Evolutionary conservation across 2,797 vertebrate species (phyloP), one percentile per base, ranked within the genome.

Genomic region (Potorous gilbertii): DNA sequence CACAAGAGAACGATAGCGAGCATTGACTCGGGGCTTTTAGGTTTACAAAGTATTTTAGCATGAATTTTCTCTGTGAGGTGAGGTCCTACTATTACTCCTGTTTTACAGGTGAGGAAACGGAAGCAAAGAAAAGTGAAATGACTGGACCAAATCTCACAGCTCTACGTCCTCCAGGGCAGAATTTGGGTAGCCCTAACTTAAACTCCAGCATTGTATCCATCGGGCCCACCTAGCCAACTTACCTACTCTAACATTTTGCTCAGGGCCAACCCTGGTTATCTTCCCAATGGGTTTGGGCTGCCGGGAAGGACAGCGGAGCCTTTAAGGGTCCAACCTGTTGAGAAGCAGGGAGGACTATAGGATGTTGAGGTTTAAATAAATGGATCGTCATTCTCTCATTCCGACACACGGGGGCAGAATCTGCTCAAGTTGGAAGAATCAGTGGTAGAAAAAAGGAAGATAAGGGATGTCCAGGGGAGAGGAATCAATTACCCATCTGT

Each of bases 401-500:
- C 74, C 12, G 40, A 87, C 74, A 46, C 74, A 87, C 1, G 74
- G 74, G 74, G 74, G 74, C 74, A 50, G 74, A 87, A 50, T 50
- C 8, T 50, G 40, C 74, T 87, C 3, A 2, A 12, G 3, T 27
- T 5, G 74, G 27, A 46, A 27, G 74, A 46, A 27, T 12, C 59
- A 14, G 9, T 1, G 74, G 13, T 21, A 46, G 66, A 40, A 10
- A 18, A 52, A 24, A 34, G 24, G 21, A 46, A 87, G 24, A 27
- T 24, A 50, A 50, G 74, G 21, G 24, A 12, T 87, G 21, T 81
- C 40, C 5, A 62, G 91, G 40, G 28, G 55, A 90, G 59, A 81
- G 74, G 74, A 28, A 90, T 55, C 54, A 50, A 24, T 96, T 98
- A 99, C 99, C 99, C 99, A 96, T 98, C 98, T 16, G 98, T 98